Percentiles rank a stretch among this genome's conserved stretches.
phyloP scores from a whole-genome alignment of 1,140 invertebrate species.

The Aphelenchoides avenae region DNA sequence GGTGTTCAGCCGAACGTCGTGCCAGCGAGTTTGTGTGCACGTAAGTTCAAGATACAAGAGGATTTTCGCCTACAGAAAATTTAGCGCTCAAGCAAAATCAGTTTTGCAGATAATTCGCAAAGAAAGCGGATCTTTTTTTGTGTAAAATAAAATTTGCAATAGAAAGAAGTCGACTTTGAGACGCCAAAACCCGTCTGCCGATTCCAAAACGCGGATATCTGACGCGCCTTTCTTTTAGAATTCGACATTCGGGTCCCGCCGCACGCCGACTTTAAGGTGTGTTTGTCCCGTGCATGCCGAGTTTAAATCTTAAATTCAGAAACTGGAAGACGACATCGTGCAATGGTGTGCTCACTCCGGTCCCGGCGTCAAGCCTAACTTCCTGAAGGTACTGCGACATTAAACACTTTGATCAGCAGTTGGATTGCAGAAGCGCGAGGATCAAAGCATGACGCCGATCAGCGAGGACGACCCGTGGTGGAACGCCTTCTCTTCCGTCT shows the following conservation, averaged over 20 bases:
- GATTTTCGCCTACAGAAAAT: background rate
- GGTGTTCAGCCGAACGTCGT: slow-evolving; percentile 85
- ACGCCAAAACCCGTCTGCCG: slow-evolving; percentile 70
- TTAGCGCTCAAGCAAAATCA: too few species aligned
- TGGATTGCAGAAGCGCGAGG: slow-evolving; percentile 61
- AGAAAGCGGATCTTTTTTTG: too few species aligned
- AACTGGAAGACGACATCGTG: slow-evolving; percentile 72
- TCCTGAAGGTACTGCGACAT: slow-evolving; percentile 65
- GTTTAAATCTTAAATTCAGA: too few species aligned
- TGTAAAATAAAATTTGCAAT: too few species aligned
- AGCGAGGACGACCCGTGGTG: slow-evolving; percentile 73
- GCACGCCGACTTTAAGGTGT: slow-evolving; percentile 66
- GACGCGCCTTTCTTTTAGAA: slow-evolving; percentile 47
- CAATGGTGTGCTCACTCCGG: slow-evolving; percentile 78
- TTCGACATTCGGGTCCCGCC: slow-evolving; percentile 78
- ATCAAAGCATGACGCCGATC: slow-evolving; percentile 65
- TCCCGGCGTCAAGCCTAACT: slow-evolving; percentile 70
- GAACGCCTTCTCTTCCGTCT: slow-evolving; percentile 70
- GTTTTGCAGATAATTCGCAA: too few species aligned
- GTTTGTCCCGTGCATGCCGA: too few species aligned
- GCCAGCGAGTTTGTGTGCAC: slow-evolving; percentile 71
- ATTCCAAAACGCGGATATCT: slow-evolving; percentile 63
- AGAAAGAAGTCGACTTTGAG: slow-evolving; percentile 1
- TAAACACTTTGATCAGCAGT: too few species aligned
- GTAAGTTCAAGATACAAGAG: slow-evolving; percentile 4